phyloP scores from a whole-genome alignment of 2,888 invertebrate genomes.

The Nephrotoma flavescens region DNA sequence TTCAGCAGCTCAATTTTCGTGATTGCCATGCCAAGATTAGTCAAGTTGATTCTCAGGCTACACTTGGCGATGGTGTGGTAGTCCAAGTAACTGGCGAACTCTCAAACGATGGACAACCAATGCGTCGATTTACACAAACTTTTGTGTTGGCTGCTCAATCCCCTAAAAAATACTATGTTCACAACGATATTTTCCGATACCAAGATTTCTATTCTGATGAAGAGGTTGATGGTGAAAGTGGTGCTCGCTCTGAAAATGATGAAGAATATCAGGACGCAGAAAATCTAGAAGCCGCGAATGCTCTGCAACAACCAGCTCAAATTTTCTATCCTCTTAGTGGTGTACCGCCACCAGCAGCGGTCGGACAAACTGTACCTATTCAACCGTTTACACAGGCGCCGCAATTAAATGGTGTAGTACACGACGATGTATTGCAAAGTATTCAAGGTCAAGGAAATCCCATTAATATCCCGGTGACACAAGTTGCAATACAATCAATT shows the following conservation, averaged over 20 bases:
- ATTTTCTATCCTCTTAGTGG: conserved; percentile 22
- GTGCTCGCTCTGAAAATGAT: conserved; percentile 28
- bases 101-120: conserved; percentile 90
- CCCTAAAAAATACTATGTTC: conserved; percentile 96
- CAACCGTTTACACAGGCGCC: conserved; percentile 17
- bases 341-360: conserved; percentile 9
- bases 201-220: conserved; percentile 62
- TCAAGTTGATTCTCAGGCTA: conserved; percentile 91
- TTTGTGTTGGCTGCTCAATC: conserved; percentile 92
- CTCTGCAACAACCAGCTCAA: conserved; percentile 15
- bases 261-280: conserved; percentile 22
- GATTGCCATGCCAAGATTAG: conserved; percentile 97
- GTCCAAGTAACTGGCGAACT: conserved; percentile 96
- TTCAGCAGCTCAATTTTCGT: conserved; percentile 85
- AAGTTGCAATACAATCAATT: conserved; percentile 24
- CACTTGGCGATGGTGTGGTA: conserved; percentile 86
- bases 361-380: conserved; percentile 11
- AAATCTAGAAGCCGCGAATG: conserved; percentile 6
- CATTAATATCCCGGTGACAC: conserved; percentile 28
- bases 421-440: conserved; percentile 27
- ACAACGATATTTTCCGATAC: conserved; percentile 97
- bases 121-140: conserved; percentile 96
- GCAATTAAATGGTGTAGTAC: conserved; percentile 28
- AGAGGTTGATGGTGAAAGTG: conserved; percentile 32
- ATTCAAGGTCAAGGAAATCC: conserved; percentile 28